Conservation (phyloP, 2,888 invertebrate species). For the Auanema freiburgensis region DNA sequence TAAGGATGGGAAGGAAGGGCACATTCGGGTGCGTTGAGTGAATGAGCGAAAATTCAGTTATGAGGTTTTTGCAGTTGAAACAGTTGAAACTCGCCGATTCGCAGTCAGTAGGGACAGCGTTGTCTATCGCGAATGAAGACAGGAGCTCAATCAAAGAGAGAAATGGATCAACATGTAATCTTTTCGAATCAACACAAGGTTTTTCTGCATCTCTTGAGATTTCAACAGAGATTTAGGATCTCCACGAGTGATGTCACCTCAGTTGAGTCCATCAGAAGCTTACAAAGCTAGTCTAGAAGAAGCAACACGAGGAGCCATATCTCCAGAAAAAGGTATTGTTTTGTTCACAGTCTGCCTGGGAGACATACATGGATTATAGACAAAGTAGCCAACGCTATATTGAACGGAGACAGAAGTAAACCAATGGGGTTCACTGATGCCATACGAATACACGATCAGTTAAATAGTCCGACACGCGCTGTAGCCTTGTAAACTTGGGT, state of each 20-base stretch:
- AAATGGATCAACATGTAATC: conserved; percentile 42
- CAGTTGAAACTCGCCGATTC: conserved; percentile 38
- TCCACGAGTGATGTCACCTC: conserved; percentile 9
- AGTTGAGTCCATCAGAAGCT: conserved; percentile 24
- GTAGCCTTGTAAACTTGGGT: conserved; percentile 26
- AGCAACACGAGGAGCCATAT: conserved; percentile 22
- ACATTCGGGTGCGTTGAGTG: conserved; percentile 44
- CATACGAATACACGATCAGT: conserved; percentile 43
- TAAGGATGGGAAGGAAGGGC: conserved; percentile 37
- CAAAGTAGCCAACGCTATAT: conserved; percentile 8
- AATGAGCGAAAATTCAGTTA: not conserved
- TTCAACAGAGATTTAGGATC: conserved; percentile 12
- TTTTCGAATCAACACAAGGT: conserved; percentile 35
- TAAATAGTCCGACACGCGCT: conserved; percentile 25
- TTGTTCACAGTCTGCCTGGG: not conserved
- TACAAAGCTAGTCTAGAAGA: conserved; percentile 47
- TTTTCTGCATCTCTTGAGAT: not conserved
- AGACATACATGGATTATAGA: not conserved
- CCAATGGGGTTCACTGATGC: conserved; percentile 52
- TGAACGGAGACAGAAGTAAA: conserved; percentile 32
- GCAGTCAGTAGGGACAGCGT: conserved; percentile 48
- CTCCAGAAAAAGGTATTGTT: conserved; percentile 3
- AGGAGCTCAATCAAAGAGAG: conserved; percentile 11
- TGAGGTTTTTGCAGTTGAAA: conserved; percentile 42
- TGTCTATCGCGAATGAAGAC: conserved; percentile 37